These are phyloP conservation scores for Eriocheir sinensis DNA, from an alignment of 1,140 invertebrate genomes.

Conservation along the genomic window DNA sequence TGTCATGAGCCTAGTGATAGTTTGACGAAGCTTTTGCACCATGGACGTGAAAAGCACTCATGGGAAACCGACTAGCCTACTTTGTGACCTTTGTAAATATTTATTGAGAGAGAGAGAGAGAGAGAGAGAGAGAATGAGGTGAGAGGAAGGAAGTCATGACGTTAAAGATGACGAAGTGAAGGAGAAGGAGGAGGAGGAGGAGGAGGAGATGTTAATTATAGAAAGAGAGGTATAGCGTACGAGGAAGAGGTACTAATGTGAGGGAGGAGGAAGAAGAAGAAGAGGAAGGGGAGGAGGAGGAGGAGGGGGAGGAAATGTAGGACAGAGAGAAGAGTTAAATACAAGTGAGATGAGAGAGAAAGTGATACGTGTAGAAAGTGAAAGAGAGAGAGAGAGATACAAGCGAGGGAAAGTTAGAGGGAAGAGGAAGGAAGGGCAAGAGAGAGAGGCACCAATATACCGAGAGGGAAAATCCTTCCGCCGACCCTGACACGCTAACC, in stretches of 20 bases:
- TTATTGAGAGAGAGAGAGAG: too few species aligned
- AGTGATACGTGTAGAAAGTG: not conserved
- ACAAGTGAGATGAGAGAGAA: not conserved
- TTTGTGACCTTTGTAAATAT: too few species aligned
- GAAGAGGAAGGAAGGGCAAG: not conserved
- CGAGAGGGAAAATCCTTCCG: not conserved
- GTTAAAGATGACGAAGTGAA: not conserved
- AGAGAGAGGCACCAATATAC: not conserved
- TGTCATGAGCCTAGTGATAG: too few species aligned
- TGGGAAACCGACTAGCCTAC: too few species aligned
- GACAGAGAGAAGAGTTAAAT: not conserved
- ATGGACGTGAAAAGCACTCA: too few species aligned
- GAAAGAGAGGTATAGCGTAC: not conserved
- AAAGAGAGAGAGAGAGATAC: not conserved
- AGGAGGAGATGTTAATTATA: not conserved
- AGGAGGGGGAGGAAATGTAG: too few species aligned
- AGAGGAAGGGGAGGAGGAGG: not conserved
- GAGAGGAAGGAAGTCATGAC: not conserved
- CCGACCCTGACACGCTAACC: not conserved
- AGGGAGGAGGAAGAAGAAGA: not conserved
- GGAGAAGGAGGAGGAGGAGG: constrained; percentile 4
- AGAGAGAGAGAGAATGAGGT: not conserved
- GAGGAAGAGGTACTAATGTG: too few species aligned
- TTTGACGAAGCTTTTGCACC: too few species aligned
- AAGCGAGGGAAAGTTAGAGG: not conserved